phyloP scores from a whole-genome alignment of 2,113 vertebrate genomes.

The Candoia aspera region DNA sequence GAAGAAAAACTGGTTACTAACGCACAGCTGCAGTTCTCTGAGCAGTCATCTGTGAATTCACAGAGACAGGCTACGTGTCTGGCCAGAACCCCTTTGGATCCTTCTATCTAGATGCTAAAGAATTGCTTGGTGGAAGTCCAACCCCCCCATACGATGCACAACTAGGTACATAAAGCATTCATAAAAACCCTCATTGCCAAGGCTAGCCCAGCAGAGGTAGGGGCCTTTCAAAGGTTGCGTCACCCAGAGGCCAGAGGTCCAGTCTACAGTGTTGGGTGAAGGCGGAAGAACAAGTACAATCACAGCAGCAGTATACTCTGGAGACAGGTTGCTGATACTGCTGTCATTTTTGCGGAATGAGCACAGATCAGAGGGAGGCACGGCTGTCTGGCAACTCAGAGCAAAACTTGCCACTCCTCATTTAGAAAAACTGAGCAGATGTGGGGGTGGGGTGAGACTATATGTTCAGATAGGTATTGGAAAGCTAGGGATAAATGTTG shows the following conservation, averaged over 20 bases:
- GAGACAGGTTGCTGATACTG: neutral
- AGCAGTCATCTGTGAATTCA: neutral
- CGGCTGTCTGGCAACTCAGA: no score
- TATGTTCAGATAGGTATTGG: no score
- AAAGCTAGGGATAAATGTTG: no score
- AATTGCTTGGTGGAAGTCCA: neutral
- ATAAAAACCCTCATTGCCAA: no score
- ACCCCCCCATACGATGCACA: neutral
- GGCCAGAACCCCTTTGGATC: neutral
- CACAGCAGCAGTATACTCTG: neutral
- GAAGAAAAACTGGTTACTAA: neutral
- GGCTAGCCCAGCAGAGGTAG: neutral
- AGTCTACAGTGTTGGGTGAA: no score
- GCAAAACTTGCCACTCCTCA: no score
- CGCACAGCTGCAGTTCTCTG: neutral
- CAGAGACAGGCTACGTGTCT: neutral
- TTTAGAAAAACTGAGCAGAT: no score
- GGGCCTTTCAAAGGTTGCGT: neutral
- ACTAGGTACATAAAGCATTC: neutral
- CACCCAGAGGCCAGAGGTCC: neutral
- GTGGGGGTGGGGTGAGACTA: no score
- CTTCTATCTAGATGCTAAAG: neutral
- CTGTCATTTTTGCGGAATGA: neutral
- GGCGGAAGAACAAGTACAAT: neutral
- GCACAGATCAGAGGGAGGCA: no score